Conservation (phyloP, 2,888 invertebrate species). For the Tetranychus truncatus region DNA sequence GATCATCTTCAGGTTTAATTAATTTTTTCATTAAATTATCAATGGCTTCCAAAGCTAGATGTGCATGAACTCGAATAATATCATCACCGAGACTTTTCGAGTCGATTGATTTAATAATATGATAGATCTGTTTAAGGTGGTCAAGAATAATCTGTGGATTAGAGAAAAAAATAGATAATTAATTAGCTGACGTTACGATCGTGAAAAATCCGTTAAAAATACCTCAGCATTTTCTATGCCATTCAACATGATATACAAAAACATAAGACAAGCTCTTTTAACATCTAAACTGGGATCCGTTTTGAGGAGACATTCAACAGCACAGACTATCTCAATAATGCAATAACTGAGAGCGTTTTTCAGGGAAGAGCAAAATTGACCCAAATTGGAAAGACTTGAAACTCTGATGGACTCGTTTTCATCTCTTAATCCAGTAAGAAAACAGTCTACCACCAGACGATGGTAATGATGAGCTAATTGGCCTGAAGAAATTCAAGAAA, state of each 20-base stretch:
- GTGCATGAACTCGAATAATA: conserved; percentile 51
- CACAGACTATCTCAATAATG: conserved; percentile 48
- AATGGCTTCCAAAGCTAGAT: conserved; percentile 56
- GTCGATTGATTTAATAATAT: conserved; percentile 29
- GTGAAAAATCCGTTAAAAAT: neutral
- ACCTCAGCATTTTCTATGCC: conserved; percentile 54
- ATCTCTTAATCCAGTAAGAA: conserved; percentile 50
- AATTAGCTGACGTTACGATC: neutral
- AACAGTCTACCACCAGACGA: conserved; percentile 48
- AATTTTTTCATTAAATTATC: conserved; percentile 47
- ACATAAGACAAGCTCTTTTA: conserved; percentile 55
- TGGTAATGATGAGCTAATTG: conserved; percentile 46
- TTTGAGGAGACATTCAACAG: conserved; percentile 48
- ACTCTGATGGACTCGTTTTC: conserved; percentile 52
- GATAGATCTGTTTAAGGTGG: conserved; percentile 37
- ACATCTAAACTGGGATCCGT: conserved; percentile 53
- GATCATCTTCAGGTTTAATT: conserved; percentile 41
- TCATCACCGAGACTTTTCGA: conserved; percentile 47
- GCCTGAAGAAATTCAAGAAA: neutral
- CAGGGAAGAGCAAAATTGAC: conserved; percentile 55
- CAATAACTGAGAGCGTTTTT: conserved; percentile 52
- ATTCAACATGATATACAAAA: conserved; percentile 51
- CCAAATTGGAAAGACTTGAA: conserved; percentile 63
- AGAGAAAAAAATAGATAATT: neutral
- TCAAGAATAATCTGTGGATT: conserved; percentile 39